Conservation (phyloP, 2,113 vertebrate species). For the Pseudolaguvia tuberculata region DNA sequence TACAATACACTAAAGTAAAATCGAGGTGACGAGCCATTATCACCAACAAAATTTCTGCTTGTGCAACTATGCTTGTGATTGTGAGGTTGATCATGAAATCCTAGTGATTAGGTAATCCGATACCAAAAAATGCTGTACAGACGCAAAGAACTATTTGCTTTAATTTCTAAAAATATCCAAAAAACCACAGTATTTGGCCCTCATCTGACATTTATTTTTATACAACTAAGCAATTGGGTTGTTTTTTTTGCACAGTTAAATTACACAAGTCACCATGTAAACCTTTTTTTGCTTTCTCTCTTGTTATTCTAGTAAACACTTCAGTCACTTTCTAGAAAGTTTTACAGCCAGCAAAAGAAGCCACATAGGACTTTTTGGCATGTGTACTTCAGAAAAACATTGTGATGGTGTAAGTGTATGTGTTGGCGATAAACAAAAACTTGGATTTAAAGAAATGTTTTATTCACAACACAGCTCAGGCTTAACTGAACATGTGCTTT, state of each 20-base stretch:
- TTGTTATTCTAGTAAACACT: background rate
- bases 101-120: background rate
- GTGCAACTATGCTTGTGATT: background rate
- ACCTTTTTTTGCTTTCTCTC: background rate
- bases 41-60: background rate
- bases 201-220: too few relatives aligned
- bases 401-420: background rate
- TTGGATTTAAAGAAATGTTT: background rate
- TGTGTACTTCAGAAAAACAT: background rate
- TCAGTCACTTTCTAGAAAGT: background rate
- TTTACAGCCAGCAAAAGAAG: background rate
- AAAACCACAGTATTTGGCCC: too few relatives aligned
- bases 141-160: background rate
- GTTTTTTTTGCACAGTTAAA: background rate
- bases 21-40: too few relatives aligned
- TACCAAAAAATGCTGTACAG: background rate
- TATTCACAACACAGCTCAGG: background rate
- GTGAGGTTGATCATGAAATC: background rate
- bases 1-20: background rate
- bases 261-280: background rate
- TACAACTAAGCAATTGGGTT: background rate
- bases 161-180: too few relatives aligned
- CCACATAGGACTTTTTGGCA: background rate
- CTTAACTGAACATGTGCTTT: conserved; percentile 39
- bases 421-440: conserved; percentile 3